phyloP scores from a whole-genome alignment of 2,888 invertebrate genomes.

The Volucella bombylans region DNA sequence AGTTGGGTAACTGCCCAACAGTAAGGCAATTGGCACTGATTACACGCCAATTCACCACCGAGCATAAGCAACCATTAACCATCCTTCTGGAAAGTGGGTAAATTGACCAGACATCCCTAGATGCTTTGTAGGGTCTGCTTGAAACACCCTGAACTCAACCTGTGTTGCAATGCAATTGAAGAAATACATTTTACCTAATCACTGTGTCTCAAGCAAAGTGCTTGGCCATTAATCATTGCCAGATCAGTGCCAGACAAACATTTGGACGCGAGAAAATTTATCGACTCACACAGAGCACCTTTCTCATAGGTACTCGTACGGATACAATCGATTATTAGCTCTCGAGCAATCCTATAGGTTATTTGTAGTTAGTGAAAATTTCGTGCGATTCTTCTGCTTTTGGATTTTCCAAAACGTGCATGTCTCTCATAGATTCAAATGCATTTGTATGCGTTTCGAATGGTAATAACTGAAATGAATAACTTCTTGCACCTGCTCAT shows the following conservation, averaged over 20 bases:
- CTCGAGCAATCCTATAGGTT: conserved; percentile 44
- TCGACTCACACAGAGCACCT: conserved; percentile 56
- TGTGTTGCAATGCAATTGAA: conserved; percentile 43
- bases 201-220: conserved; percentile 66
- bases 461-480: conserved; percentile 59
- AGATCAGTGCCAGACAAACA: conserved; percentile 62
- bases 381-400: conserved; percentile 25
- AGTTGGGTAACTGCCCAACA: not conserved
- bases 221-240: conserved; percentile 60
- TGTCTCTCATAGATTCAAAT: conserved; percentile 11
- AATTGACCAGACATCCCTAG: conserved; percentile 39
- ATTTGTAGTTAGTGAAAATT: conserved; percentile 46
- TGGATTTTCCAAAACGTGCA: not conserved
- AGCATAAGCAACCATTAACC: conserved; percentile 48
- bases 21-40: conserved; percentile 31
- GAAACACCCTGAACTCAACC: conserved; percentile 36
- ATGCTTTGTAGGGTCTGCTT: conserved; percentile 22
- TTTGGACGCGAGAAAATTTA: conserved; percentile 52
- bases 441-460: conserved; percentile 42
- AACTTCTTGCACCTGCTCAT: conserved; percentile 72
- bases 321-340: conserved; percentile 53
- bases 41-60: conserved; percentile 21
- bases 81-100: conserved; percentile 33
- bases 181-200: conserved; percentile 67
- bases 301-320: not conserved